Conservation (phyloP, 1,140 invertebrate genomes). For the Portunus trituberculatus region DNA sequence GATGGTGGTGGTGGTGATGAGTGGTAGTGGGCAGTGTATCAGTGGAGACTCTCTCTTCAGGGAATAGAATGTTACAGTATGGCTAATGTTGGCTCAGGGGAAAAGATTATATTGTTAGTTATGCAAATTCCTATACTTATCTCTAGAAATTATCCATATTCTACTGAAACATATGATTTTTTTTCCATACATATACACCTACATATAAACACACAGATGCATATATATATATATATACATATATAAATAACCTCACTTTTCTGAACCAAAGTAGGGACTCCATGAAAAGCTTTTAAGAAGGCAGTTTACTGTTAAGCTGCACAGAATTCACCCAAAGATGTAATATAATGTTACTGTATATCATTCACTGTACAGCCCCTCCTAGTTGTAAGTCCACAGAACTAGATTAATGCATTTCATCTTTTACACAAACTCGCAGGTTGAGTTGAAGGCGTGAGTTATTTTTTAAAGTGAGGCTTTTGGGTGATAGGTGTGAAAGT, state of each 20-base stretch:
- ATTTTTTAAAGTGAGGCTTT: background rate
- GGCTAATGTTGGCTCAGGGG: slow-evolving; percentile 17
- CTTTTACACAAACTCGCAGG: slow-evolving; percentile 21
- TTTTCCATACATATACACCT: slow-evolving; percentile 14
- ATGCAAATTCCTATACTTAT: slow-evolving; percentile 26
- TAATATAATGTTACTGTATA: slow-evolving; percentile 16
- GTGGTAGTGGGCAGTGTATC: background rate
- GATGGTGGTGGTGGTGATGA: background rate
- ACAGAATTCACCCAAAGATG: slow-evolving; percentile 8
- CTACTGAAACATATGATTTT: background rate
- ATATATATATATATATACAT: background rate
- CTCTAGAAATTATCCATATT: background rate
- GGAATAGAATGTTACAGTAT: slow-evolving; percentile 23
- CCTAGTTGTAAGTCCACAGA: background rate
- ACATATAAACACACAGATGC: background rate
- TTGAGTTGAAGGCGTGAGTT: slow-evolving; percentile 12
- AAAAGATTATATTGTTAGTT: slow-evolving; percentile 31
- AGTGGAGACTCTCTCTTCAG: background rate
- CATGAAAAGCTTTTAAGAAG: background rate
- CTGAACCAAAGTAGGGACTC: slow-evolving; percentile 20
- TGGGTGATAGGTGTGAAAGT: slow-evolving; percentile 15
- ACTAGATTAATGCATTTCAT: background rate
- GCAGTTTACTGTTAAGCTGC: slow-evolving; percentile 10
- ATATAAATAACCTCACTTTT: slow-evolving; percentile 15
- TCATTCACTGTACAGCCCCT: slow-evolving; percentile 17